A percentile compares a stretch with the other conserved stretches of the same genome.
Evolutionary conservation across 2,113 vertebrate genomes (phyloP).

Genomic region (Egretta garzetta): DNA sequence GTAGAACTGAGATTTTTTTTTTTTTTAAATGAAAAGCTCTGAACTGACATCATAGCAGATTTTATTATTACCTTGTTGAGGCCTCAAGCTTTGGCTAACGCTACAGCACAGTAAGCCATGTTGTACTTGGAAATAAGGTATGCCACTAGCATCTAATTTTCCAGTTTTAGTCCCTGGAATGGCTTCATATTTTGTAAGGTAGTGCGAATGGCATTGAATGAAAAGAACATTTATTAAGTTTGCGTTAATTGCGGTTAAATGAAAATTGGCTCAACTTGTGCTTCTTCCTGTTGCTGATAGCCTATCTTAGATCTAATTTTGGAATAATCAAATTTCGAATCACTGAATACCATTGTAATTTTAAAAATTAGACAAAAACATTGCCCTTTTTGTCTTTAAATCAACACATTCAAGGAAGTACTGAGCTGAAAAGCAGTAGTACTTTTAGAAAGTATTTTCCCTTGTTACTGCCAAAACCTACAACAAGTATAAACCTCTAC

Average conservation of each 20-base stretch:
- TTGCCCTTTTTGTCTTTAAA: neutral
- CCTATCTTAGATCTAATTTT: neutral
- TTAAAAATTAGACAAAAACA: neutral
- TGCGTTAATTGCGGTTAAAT: neutral
- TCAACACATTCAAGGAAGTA: neutral
- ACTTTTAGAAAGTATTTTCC: slow-evolving; percentile 38
- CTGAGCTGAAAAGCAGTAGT: slow-evolving; percentile 4
- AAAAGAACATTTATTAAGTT: neutral
- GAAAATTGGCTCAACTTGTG: neutral
- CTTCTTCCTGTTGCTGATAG: neutral
- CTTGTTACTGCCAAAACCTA: neutral
- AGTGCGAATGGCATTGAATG: neutral
- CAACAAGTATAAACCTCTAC: neutral
- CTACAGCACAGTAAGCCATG: neutral
- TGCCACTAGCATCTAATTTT: slow-evolving; percentile 39
- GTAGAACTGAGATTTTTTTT: neutral
- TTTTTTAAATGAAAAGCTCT: neutral
- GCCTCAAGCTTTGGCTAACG: slow-evolving; percentile 6
- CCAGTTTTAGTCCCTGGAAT: slow-evolving; percentile 14
- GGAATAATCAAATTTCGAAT: neutral
- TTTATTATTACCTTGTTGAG: slow-evolving; percentile 23
- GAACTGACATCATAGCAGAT: neutral
- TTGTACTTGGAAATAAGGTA: slow-evolving; percentile 22
- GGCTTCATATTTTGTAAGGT: neutral
- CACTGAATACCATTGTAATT: neutral